phyloP scores from a whole-genome alignment of 2,113 vertebrate species.

The Hippopotamus amphibius region DNA sequence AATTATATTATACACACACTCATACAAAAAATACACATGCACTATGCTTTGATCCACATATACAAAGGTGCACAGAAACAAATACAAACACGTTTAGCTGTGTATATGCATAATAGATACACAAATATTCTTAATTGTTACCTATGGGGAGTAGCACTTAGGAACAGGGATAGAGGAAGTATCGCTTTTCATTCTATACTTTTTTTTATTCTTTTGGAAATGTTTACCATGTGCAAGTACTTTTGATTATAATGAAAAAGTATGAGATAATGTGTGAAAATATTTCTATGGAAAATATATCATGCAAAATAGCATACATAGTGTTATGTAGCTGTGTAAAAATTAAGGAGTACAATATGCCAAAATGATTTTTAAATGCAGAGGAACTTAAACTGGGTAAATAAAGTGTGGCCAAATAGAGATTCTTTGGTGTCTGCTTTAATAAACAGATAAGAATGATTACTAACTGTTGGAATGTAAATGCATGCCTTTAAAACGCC shows the following conservation, averaged over 20 bases:
- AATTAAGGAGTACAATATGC: conserved; percentile 23
- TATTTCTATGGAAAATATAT: conserved; percentile 30
- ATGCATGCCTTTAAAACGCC: conserved; percentile 20
- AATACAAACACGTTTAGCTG: not conserved
- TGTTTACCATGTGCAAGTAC: not conserved
- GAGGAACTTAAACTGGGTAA: conserved; percentile 48
- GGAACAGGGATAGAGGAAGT: not conserved
- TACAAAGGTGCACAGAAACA: not conserved
- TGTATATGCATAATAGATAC: not conserved
- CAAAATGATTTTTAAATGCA: conserved; percentile 28
- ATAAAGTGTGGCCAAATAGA: conserved; percentile 17
- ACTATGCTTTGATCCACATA: not conserved
- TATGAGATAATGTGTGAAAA: not conserved
- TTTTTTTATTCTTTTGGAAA: not conserved
- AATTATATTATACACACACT: not conserved
- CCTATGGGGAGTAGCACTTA: not conserved
- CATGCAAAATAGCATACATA: not conserved
- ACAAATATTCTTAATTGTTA: conserved; percentile 44
- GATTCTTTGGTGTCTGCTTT: not conserved
- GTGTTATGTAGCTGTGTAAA: not conserved
- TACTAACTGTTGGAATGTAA: conserved; percentile 60
- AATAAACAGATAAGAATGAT: conserved; percentile 54
- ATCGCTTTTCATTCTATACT: not conserved
- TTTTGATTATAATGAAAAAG: not conserved
- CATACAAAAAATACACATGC: not conserved